phyloP scores from a whole-genome alignment of 2,797 vertebrate genomes.

The Bryconaethiops microstoma region DNA sequence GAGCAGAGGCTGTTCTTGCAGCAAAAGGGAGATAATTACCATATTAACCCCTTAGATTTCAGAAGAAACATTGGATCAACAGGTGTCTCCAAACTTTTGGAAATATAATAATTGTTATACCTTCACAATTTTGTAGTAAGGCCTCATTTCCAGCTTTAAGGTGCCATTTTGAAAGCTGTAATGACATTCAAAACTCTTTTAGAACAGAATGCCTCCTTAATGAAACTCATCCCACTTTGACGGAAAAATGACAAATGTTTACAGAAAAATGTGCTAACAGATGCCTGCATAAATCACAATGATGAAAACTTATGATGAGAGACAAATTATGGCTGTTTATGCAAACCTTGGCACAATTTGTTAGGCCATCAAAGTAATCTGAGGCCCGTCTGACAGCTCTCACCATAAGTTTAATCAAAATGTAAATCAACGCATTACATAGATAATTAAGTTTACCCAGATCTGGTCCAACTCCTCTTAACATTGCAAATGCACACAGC shows the following conservation, averaged over 20 bases:
- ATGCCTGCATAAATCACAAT: constrained; percentile 38
- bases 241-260: constrained; percentile 37
- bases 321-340: constrained; percentile 41
- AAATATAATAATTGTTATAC: too few species aligned
- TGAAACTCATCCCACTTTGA: constrained; percentile 23
- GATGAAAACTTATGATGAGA: constrained; percentile 25
- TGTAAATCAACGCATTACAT: constrained; percentile 50
- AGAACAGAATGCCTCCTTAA: not conserved
- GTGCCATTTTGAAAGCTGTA: not conserved
- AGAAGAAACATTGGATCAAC: too few species aligned
- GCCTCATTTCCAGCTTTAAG: not conserved
- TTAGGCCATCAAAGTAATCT: constrained; percentile 45
- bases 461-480: constrained; percentile 19
- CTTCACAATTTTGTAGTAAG: not conserved
- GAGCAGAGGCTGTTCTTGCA: too few species aligned
- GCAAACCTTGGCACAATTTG: constrained; percentile 39
- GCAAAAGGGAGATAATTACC: too few species aligned
- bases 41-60: too few species aligned
- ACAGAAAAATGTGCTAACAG: constrained; percentile 22
- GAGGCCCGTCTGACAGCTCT: constrained; percentile 35
- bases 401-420: constrained; percentile 47
- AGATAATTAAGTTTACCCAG: constrained; percentile 34
- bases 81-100: too few species aligned
- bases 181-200: constrained; percentile 9
- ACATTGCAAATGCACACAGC: constrained; percentile 1